Conservation (phyloP, 2,797 vertebrate species). For the Danio albolineatus region DNA sequence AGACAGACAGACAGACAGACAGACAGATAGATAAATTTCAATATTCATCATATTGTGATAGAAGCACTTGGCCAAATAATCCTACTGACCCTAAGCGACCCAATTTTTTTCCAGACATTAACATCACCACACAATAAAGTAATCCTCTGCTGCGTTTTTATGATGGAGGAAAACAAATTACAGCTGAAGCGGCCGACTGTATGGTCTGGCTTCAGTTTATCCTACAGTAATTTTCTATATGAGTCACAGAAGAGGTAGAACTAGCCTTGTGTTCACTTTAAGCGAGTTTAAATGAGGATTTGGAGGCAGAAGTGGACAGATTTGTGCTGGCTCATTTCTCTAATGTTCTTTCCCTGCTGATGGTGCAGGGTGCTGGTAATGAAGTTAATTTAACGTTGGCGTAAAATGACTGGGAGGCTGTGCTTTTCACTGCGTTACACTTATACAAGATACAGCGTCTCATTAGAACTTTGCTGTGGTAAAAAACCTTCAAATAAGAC, state of each 20-base stretch:
- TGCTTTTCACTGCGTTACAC: conserved; percentile 8
- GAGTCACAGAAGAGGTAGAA: conserved; percentile 26
- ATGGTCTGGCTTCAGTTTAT: conserved; percentile 25
- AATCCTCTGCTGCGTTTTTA: conserved; percentile 11
- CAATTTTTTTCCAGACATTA: not conserved
- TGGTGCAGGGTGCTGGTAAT: conserved; percentile 40
- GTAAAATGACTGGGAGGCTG: conserved; percentile 35
- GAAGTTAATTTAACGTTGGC: conserved; percentile 46
- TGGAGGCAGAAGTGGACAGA: conserved; percentile 35
- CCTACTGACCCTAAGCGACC: not conserved
- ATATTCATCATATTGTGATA: not conserved
- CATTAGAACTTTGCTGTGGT: conserved; percentile 18
- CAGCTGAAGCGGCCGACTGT: not conserved
- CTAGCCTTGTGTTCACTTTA: conserved; percentile 37
- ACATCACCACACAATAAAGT: not conserved
- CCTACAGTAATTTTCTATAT: conserved; percentile 24
- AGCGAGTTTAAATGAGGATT: conserved; percentile 52
- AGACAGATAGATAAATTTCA: too few relatives aligned
- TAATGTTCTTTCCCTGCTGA: conserved; percentile 54
- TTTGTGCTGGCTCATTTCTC: conserved; percentile 57
- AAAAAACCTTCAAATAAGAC: conserved; percentile 10
- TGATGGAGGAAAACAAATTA: not conserved
- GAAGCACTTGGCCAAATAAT: not conserved
- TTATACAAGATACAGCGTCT: conserved; percentile 18
- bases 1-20: too few relatives aligned